Evolutionary conservation across 2,797 vertebrate genomes (phyloP).

Genomic region (Coluber constrictor): DNA sequence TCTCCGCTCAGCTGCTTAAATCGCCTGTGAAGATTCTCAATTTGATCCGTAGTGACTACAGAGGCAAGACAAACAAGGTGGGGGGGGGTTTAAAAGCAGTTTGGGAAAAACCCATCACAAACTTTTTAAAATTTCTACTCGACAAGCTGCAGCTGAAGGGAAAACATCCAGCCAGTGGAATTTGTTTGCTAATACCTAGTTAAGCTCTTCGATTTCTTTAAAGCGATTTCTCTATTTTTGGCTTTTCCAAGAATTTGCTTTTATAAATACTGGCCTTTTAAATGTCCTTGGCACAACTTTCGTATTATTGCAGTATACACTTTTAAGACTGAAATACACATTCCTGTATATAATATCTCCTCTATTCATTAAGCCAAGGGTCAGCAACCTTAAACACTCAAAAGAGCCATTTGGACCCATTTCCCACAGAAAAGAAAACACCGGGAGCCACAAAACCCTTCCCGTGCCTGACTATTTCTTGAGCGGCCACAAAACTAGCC

Average conservation of each 20-base stretch:
- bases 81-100: fast-evolving
- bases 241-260: background rate
- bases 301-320: background rate
- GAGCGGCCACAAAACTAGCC: no score
- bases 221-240: background rate
- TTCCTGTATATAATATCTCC: background rate
- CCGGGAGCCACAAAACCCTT: no score
- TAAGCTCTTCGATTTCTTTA: background rate
- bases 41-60: slow-evolving; percentile 88
- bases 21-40: slow-evolving; percentile 82
- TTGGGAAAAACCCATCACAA: background rate
- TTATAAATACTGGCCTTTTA: background rate
- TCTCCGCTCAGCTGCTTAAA: slow-evolving; percentile 86
- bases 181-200: background rate
- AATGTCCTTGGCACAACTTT: background rate
- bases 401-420: no score
- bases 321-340: background rate
- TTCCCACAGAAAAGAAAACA: no score
- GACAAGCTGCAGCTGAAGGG: background rate
- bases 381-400: no score
- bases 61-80: background rate
- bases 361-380: background rate
- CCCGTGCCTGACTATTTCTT: no score
- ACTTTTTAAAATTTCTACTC: background rate
- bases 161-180: background rate